Conservation (phyloP, 2,888 invertebrate species). For the Diaprepes abbreviatus region DNA sequence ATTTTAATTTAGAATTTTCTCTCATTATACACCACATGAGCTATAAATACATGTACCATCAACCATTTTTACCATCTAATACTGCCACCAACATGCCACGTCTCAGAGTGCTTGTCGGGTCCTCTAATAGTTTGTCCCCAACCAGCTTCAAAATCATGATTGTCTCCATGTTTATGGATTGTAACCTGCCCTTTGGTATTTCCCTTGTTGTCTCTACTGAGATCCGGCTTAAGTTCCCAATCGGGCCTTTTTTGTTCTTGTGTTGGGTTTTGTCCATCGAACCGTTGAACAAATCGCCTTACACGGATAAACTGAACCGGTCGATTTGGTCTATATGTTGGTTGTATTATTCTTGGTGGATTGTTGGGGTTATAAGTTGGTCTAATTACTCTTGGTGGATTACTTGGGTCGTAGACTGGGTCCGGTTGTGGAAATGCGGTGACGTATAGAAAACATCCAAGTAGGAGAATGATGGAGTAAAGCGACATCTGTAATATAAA, state of each 20-base stretch:
- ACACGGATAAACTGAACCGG: slow-evolving; percentile 22
- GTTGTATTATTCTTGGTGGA: not conserved
- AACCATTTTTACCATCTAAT: slow-evolving; percentile 40
- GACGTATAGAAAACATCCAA: not conserved
- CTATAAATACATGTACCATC: too few relatives aligned
- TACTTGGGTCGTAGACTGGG: not conserved
- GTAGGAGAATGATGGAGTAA: not conserved
- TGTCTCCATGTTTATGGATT: slow-evolving; percentile 44
- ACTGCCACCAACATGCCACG: slow-evolving; percentile 51
- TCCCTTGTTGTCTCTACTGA: slow-evolving; percentile 42
- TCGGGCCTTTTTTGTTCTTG: slow-evolving; percentile 5
- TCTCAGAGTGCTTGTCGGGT: slow-evolving; percentile 48
- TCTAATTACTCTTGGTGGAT: too few relatives aligned
- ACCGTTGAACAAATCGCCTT: slow-evolving; percentile 20
- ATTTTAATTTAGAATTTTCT: too few relatives aligned
- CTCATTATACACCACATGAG: too few relatives aligned
- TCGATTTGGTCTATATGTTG: not conserved
- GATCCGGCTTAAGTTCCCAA: slow-evolving; percentile 45
- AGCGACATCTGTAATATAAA: slow-evolving; percentile 18
- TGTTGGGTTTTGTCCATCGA: slow-evolving; percentile 14
- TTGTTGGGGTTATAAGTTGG: too few relatives aligned
- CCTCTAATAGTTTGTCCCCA: slow-evolving; percentile 48
- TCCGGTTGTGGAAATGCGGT: slow-evolving; percentile 8
- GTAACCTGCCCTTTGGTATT: slow-evolving; percentile 45
- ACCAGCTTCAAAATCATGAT: slow-evolving; percentile 49